Base-by-base conservation (phyloP, 2,113 vertebrate genomes). In the Osmerus mordax region DNA sequence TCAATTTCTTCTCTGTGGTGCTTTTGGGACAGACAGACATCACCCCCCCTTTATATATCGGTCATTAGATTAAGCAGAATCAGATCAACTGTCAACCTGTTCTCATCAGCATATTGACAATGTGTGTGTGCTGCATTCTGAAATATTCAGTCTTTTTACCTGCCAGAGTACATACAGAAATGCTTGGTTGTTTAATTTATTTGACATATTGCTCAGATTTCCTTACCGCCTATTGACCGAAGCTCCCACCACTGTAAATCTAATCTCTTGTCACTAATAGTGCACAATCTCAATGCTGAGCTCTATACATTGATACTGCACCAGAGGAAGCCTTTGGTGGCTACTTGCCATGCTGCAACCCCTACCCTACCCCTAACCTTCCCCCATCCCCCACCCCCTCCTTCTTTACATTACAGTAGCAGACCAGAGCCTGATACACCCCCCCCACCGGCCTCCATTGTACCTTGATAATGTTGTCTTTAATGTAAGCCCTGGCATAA, bases 401-500 rank as follows among this genome's bases (percentile, higher is more conserved):
- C n/a, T 47, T 47, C 41, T 47, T 47, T 47, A 47, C 9, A 47
- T 47, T 7, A 36, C 29, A n/a, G 29, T 41, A 41, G 32, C 63
- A 65, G 32, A 41, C 32, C 16, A 29, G 32, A 41, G 32, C 5
- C 18, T 12, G 55, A 5, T 18, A 19, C 4, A 19, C 54, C 54
- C 54, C 15, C 3, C 3, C 18, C 4, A 47, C 41, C 41, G 9
- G 2, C 41, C 9, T 47, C 41, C 9, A 47, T 47, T 47, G 41
- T 47, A 47, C 41, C 41, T 47, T 41, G 52, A 64, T 69, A 53
- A 58, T 11, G 64, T 70, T 59, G 58, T 54, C 64, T 28, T 52
- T 72, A 47, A 64, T 69, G 52, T 54, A 47, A 75, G 59, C 58
- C 55, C 52, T 16, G 14, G 73, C 58, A 16, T 51, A 61, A 47